Conservation (phyloP, 2,888 invertebrate species). For the Luperina testacea region DNA sequence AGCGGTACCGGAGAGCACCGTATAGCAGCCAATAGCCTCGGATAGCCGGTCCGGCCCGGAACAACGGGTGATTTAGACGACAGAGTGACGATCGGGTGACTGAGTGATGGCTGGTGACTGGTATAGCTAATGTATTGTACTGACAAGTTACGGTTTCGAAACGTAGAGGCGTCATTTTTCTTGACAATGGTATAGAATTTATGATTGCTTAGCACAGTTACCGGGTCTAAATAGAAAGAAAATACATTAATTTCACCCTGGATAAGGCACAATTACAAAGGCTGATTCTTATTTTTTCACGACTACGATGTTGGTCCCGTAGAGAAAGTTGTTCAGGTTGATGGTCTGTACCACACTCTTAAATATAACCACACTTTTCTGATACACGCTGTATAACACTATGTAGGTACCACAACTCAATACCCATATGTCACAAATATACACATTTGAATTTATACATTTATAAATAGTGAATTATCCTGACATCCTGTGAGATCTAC, state of each 20-base stretch:
- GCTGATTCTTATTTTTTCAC: neutral
- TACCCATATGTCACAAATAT: neutral
- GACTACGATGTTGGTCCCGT: too few relatives aligned
- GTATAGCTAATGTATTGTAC: conserved; percentile 47
- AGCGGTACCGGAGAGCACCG: conserved; percentile 15
- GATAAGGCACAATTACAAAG: too few relatives aligned
- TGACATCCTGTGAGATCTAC: too few relatives aligned
- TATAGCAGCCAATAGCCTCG: conserved; percentile 42
- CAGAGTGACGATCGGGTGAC: conserved; percentile 56
- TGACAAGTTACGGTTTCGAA: conserved; percentile 37
- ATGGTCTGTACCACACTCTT: too few relatives aligned
- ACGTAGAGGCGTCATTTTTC: conserved; percentile 27
- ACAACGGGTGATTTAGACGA: conserved; percentile 61
- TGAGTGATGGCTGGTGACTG: conserved; percentile 56
- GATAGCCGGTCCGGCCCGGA: conserved; percentile 44
- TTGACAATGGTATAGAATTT: neutral
- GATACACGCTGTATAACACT: neutral
- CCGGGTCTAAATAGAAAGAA: too few relatives aligned
- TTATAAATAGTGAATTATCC: neutral
- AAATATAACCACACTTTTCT: neutral
- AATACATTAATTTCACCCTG: too few relatives aligned
- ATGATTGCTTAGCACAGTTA: neutral
- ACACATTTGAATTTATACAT: neutral
- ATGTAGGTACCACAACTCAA: too few relatives aligned
- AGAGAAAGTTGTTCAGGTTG: neutral